Percentiles rank a stretch among this genome's conserved stretches.
phyloP scores from a whole-genome alignment of 2,113 vertebrate species.

The Antennarius striatus region DNA sequence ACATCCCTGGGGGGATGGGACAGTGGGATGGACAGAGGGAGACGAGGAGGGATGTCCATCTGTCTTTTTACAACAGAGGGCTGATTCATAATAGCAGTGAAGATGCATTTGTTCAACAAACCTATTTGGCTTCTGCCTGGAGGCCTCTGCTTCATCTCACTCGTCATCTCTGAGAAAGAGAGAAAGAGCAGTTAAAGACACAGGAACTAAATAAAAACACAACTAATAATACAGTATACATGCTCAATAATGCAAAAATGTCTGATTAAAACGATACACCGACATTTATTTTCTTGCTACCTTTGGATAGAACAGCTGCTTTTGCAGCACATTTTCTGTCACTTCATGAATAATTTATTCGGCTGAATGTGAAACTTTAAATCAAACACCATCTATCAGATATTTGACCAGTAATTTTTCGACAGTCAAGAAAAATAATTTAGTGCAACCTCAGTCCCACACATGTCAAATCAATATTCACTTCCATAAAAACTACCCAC shows the following conservation, averaged over 20 bases:
- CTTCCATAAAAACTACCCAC: conserved; percentile 17
- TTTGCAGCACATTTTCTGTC: conserved; percentile 33
- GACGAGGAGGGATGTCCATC: no score
- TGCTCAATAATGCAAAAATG: not conserved
- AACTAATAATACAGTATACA: not conserved
- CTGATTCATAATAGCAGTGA: no score
- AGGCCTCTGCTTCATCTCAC: conserved; percentile 74
- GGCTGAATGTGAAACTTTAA: conserved; percentile 54
- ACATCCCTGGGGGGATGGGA: no score
- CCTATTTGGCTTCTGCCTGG: conserved; percentile 75
- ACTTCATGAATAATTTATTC: conserved; percentile 49
- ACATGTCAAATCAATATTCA: conserved; percentile 19
- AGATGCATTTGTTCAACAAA: conserved; percentile 48
- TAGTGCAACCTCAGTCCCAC: no score
- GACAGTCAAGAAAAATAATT: no score
- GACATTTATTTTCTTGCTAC: no score
- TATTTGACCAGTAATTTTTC: not conserved
- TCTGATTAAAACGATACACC: not conserved
- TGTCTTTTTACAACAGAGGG: no score
- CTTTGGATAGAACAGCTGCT: conserved; percentile 24
- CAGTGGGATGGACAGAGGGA: no score
- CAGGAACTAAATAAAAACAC: not conserved
- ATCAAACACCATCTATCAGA: conserved; percentile 31
- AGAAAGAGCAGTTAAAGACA: conserved; percentile 12
- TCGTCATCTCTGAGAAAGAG: conserved; percentile 77